These are phyloP conservation scores for Actenoides hombroni DNA, from an alignment of 2,113 vertebrate genomes.

Conservation along the genomic window DNA sequence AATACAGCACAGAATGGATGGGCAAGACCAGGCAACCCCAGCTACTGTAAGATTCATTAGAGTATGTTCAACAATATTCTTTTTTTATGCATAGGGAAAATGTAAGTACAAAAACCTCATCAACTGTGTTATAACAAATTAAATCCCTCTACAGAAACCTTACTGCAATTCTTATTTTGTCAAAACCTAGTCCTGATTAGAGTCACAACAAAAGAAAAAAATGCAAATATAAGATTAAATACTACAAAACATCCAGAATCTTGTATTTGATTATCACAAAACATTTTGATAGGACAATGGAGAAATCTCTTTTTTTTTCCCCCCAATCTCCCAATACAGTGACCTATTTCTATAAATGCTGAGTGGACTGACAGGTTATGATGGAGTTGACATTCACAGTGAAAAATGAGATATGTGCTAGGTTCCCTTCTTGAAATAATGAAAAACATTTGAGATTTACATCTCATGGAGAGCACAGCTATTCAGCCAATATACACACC, in stretches of 20 bases:
- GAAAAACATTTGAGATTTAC: not conserved
- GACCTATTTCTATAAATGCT: not conserved
- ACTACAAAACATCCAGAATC: not conserved
- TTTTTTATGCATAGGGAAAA: not conserved
- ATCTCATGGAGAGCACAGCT: not conserved
- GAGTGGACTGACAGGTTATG: not conserved
- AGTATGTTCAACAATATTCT: not conserved
- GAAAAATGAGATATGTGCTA: not conserved
- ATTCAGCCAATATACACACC: not conserved
- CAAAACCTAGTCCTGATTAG: not conserved
- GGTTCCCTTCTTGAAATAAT: not conserved
- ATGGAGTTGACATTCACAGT: not conserved
- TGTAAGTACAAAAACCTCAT: not conserved
- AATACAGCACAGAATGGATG: not conserved
- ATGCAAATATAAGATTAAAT: not conserved
- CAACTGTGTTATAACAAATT: not conserved
- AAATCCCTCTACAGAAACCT: not conserved
- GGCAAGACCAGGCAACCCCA: not conserved
- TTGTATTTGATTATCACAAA: not conserved
- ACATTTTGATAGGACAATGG: not conserved
- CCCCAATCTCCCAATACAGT: not conserved
- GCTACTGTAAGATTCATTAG: not conserved
- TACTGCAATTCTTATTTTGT: not conserved
- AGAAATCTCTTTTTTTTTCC: not conserved
- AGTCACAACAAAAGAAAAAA: not conserved